A percentile compares a stretch with the other conserved stretches of the same genome.
These are phyloP conservation scores for Gopherus flavomarginatus DNA, from an alignment of 2,113 vertebrate genomes.

Conservation along the genomic window DNA sequence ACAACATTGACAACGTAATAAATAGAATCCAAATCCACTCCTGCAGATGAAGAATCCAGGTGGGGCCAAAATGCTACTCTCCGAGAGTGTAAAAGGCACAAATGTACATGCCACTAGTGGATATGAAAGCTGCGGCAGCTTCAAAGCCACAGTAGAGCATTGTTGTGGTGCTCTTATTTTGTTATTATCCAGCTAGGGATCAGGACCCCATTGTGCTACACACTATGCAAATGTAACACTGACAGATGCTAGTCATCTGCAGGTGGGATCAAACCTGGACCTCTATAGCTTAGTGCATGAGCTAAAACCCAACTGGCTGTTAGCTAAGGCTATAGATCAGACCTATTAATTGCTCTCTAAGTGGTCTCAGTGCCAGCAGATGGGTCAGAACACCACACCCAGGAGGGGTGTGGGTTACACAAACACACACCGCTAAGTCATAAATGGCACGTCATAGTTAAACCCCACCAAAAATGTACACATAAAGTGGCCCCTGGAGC, in stretches of 20 bases:
- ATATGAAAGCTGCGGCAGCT: background rate
- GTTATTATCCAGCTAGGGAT: background rate
- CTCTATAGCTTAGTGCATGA: too few relatives aligned
- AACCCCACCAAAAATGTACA: background rate
- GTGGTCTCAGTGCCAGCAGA: too few relatives aligned
- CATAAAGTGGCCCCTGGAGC: too few relatives aligned
- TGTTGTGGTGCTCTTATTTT: background rate
- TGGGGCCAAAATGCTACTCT: background rate
- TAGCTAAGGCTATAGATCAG: too few relatives aligned
- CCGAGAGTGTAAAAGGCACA: background rate
- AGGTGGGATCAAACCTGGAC: too few relatives aligned
- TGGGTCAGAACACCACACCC: too few relatives aligned
- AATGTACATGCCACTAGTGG: background rate
- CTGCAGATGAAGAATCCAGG: rapidly evolving
- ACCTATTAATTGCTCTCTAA: too few relatives aligned
- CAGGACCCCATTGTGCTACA: too few relatives aligned
- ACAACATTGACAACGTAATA: background rate
- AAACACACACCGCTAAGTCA: background rate
- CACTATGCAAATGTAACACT: too few relatives aligned
- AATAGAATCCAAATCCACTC: background rate
- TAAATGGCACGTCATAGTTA: background rate
- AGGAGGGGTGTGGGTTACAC: too few relatives aligned
- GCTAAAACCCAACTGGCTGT: too few relatives aligned
- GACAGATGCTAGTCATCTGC: too few relatives aligned
- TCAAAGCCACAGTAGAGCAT: background rate